Conservation (phyloP, 2,888 invertebrate species). For the Chorisops tibialis region DNA sequence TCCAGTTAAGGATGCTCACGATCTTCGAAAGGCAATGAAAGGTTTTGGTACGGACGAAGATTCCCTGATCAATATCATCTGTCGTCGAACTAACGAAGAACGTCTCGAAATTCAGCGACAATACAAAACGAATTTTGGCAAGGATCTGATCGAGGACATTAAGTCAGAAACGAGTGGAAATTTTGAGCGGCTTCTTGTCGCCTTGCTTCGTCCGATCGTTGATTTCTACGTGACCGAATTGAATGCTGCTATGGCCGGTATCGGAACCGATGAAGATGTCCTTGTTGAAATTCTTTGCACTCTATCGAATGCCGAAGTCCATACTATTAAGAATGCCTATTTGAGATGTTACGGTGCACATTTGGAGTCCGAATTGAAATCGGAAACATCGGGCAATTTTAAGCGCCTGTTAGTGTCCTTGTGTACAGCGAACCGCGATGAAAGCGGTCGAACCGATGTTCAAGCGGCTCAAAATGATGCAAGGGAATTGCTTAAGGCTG, state of each 20-base stretch:
- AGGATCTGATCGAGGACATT: conserved; percentile 76
- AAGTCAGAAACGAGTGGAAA: conserved; percentile 87
- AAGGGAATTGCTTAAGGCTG: conserved; percentile 72
- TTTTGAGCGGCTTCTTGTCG: conserved; percentile 79
- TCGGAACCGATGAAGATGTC: conserved; percentile 81
- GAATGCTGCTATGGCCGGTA: conserved; percentile 77
- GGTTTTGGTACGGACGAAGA: conserved; percentile 87
- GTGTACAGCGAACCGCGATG: conserved; percentile 67
- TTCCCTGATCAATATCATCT: conserved; percentile 79
- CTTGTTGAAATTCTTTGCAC: conserved; percentile 88
- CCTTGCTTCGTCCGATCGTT: conserved; percentile 79
- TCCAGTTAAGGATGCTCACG: conserved; percentile 74
- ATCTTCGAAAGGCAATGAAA: conserved; percentile 86
- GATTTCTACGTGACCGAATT: conserved; percentile 77
- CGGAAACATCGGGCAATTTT: conserved; percentile 91
- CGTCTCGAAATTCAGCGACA: conserved; percentile 62
- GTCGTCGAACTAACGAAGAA: conserved; percentile 79
- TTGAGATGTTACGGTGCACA: conserved; percentile 73
- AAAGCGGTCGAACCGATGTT: conserved; percentile 70
- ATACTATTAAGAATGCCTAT: conserved; percentile 74
- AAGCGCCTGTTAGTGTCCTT: conserved; percentile 83
- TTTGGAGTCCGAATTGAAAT: conserved; percentile 76
- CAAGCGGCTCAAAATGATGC: conserved; percentile 77
- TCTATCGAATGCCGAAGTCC: conserved; percentile 79
- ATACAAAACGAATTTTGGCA: conserved; percentile 42